These are phyloP conservation scores for Pogona vitticeps DNA, from an alignment of 2,113 vertebrate genomes.

Conservation along the genomic window DNA sequence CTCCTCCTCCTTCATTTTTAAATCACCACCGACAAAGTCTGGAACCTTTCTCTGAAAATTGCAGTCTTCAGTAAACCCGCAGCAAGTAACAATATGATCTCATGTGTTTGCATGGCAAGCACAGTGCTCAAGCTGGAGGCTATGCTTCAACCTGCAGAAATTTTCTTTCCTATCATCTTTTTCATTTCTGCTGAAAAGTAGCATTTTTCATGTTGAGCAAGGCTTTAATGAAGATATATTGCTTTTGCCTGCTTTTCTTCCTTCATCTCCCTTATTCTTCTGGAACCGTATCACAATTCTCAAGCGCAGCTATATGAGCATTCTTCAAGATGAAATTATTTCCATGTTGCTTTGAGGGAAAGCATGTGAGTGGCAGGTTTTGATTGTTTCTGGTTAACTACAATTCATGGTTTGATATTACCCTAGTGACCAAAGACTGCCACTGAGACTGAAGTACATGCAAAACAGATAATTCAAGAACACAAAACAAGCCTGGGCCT, in stretches of 20 bases:
- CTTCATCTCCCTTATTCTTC: background rate
- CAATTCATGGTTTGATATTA: too few species aligned
- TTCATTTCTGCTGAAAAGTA: background rate
- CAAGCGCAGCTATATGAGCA: background rate
- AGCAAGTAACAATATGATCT: background rate
- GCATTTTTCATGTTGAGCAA: background rate
- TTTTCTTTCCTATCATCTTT: background rate
- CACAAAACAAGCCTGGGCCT: background rate
- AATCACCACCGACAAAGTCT: background rate
- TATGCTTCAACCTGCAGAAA: background rate
- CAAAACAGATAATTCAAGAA: background rate
- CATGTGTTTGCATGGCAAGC: background rate
- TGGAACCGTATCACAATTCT: background rate
- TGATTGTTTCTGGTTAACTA: background rate
- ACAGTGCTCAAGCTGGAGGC: background rate
- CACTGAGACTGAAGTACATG: background rate
- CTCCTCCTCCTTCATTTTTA: too few species aligned
- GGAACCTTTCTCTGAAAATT: background rate
- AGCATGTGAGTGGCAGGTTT: background rate
- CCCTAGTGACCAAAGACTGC: background rate
- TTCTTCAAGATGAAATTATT: conserved; percentile 15
- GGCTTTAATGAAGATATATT: background rate
- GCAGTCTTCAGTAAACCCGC: background rate
- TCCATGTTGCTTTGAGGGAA: background rate
- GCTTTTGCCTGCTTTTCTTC: background rate